Percentiles rank a stretch among this genome's conserved stretches.
These are phyloP conservation scores for Miichthys miiuy DNA, from an alignment of 2,797 vertebrate species.

Conservation along the genomic window DNA sequence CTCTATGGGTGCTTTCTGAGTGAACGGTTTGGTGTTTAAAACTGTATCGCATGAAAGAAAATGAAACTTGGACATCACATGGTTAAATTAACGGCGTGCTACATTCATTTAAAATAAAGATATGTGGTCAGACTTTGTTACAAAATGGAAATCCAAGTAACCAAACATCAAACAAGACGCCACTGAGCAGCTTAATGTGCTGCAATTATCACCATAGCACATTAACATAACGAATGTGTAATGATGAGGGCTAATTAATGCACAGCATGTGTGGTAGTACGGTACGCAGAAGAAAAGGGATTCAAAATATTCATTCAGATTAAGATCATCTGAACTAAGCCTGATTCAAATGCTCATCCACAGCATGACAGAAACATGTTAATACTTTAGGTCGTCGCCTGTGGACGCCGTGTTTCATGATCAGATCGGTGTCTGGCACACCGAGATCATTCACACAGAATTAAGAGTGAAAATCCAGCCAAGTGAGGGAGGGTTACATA, in stretches of 20 bases:
- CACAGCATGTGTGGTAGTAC: neutral
- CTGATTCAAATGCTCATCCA: neutral
- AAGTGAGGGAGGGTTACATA: neutral
- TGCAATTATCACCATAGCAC: conserved; percentile 24
- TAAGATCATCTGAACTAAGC: neutral
- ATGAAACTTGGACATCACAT: neutral
- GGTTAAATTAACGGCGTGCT: neutral
- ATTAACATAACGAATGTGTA: conserved; percentile 53
- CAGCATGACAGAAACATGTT: neutral
- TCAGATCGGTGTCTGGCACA: conserved; percentile 11
- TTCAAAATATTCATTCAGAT: conserved; percentile 1
- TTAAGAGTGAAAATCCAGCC: neutral
- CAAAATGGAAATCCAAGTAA: conserved; percentile 1
- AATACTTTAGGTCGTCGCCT: neutral
- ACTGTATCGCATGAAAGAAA: neutral
- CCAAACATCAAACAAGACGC: conserved; percentile 42
- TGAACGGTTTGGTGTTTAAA: neutral
- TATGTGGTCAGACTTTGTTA: neutral
- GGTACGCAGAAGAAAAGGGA: too few species aligned
- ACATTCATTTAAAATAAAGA: neutral
- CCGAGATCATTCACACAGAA: conserved; percentile 9
- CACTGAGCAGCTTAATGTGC: conserved; percentile 29
- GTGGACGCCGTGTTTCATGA: neutral
- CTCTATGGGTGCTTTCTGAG: too few species aligned
- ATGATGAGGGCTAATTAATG: conserved; percentile 23